Evolutionary conservation across 2,113 vertebrate genomes (phyloP), one percentile per base, ranked within the genome.

Genomic region (Etia nguti): DNA sequence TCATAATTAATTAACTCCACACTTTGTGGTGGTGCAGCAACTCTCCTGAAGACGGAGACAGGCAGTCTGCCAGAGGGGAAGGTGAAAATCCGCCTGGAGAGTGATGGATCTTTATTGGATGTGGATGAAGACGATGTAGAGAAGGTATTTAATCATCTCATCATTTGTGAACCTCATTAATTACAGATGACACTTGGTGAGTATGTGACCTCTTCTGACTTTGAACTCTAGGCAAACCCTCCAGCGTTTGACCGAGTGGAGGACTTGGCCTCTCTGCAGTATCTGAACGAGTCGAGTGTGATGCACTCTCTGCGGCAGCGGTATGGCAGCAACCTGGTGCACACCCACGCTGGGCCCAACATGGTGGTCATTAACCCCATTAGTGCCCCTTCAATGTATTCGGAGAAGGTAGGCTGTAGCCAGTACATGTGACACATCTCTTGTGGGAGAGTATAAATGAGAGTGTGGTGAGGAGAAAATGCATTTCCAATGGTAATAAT

Each of bases 91-190:
- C 97, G 96, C 88, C 96, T 99, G 92, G 98, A 99, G 94, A 97
- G 98, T 1, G 98, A 99, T 5, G 97, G 98, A 89, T 94, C 97
- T 6, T 1, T 98, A 91, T 96, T 99, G 96, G 98, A 99, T 13
- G 99, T 99, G 90, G 99, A 99, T 2, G 99, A 99, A 93, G 98
- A 99, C 0, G 98, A 99, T 1, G 95, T 99, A 48, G 99, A 99
- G 90, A 99, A 99, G 98, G 99, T 99, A 95, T 86, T 94, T 80
- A 90, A 93, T 94, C 89, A 90, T 92, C 62, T 41, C 59, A 86
- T 93, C 86, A 85, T 43, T 90, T 86, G 79, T 79, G 43, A 90
- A 60, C 62, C 80, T 84, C 90, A 86, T 94, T 77, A 82, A 77
- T 95, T 91, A 90, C 22, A 2, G 15, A 79, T 54, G 80, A 73